These are phyloP conservation scores for Corythaixoides concolor DNA, from an alignment of 2,113 vertebrate genomes.

Conservation along the genomic window DNA sequence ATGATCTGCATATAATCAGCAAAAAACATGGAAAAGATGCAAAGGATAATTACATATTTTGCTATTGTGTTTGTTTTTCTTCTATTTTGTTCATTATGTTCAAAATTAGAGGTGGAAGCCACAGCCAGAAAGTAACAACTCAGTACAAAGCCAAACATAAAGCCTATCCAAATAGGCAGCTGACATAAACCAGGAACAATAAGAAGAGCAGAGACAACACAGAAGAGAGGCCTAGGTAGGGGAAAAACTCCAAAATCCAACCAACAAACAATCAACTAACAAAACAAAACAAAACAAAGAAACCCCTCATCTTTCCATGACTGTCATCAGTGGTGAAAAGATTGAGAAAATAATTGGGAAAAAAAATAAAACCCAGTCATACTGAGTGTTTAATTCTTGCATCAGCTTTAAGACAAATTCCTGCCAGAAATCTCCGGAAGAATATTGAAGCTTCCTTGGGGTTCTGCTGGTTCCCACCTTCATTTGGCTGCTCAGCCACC, in stretches of 20 bases:
- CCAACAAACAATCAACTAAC: background rate
- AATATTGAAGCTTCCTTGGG: background rate
- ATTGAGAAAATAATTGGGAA: background rate
- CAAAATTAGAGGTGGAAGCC: slow-evolving; percentile 38
- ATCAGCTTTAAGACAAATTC: background rate
- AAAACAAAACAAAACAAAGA: background rate
- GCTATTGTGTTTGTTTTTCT: slow-evolving; percentile 9
- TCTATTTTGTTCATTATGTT: slow-evolving; percentile 28
- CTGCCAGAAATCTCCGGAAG: background rate
- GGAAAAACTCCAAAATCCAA: background rate
- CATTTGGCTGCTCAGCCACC: background rate
- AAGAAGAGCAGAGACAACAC: background rate
- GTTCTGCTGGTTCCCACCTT: background rate
- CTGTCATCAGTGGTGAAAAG: background rate
- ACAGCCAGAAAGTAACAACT: slow-evolving; percentile 24
- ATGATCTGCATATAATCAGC: background rate
- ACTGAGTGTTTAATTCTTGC: background rate
- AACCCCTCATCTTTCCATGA: background rate
- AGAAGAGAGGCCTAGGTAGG: background rate
- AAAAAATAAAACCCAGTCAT: background rate
- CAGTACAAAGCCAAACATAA: background rate
- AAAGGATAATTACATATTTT: slow-evolving; percentile 42
- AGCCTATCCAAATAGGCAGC: background rate
- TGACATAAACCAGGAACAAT: background rate
- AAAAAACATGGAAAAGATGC: slow-evolving; percentile 6